Evolutionary conservation across 2,888 invertebrate genomes (phyloP).

Genomic region (Ophion obscuratus): DNA sequence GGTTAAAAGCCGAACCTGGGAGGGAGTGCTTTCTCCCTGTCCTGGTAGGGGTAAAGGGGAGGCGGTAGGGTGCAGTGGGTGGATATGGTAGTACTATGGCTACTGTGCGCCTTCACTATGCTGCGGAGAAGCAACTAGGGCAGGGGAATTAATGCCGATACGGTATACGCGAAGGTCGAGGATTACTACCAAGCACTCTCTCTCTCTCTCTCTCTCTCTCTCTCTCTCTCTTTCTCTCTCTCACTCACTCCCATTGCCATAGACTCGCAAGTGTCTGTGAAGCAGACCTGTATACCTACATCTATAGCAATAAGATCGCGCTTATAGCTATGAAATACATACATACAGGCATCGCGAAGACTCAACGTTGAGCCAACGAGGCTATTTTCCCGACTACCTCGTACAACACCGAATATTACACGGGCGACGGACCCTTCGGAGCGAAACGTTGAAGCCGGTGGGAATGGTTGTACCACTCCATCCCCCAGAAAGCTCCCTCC

Average conservation of each 20-base stretch:
- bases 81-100: constrained; percentile 45
- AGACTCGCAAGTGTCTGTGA: constrained; percentile 57
- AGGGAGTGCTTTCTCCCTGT: constrained; percentile 47
- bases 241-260: constrained; percentile 64
- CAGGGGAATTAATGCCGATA: constrained; percentile 84
- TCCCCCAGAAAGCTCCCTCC: constrained; percentile 30
- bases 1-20: constrained; percentile 81
- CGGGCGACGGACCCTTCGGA: constrained; percentile 63
- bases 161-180: constrained; percentile 80
- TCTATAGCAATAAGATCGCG: constrained; percentile 19
- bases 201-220: constrained; percentile 44
- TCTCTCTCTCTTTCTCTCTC: constrained; percentile 53
- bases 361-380: constrained; percentile 65
- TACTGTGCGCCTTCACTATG: constrained; percentile 41
- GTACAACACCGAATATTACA: constrained; percentile 68
- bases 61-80: constrained; percentile 31
- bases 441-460: constrained; percentile 50
- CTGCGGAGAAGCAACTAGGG: constrained; percentile 70
- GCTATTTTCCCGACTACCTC: constrained; percentile 68
- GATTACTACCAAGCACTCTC: constrained; percentile 77
- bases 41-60: constrained; percentile 39
- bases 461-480: constrained; percentile 40
- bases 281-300: constrained; percentile 21
- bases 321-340: constrained; percentile 10
- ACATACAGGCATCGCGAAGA: constrained; percentile 29